Evolutionary conservation across 2,113 vertebrate genomes (phyloP), one percentile per base, ranked within the genome.

Genomic region (Salvelinus sp.): DNA sequence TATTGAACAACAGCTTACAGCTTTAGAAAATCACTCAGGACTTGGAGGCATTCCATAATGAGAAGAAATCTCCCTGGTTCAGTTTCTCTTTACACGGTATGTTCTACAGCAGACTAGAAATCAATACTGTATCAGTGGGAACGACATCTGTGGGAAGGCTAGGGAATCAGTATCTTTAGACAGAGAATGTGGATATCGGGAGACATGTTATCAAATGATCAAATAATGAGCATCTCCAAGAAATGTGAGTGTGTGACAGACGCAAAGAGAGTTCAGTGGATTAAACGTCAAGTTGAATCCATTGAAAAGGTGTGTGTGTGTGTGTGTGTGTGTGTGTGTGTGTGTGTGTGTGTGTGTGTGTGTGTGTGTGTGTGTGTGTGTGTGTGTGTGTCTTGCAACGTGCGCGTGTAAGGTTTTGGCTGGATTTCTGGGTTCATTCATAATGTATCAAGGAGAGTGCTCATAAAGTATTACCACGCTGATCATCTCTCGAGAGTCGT

Each of bases 391-490:
- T 64, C 27, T 63, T 28, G 38, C 16, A 14, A 60, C 63, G 30
- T 44, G 7, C 7, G 38, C 48, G 72, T 66, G 27, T 62, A 33
- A 33, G 38, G 27, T 18, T 68, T 68, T 7, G 30, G 66, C 2
- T 38, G 30, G 66, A 68, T 38, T 68, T 68, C 30, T 14, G 5
- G 30, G 18, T 68, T 68, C 66, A 68, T 68, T 68, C 28, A 68
- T 44, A 68, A 68, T 68, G 66, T 68, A 68, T 68, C 28, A 38
- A 68, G 66, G 66, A 68, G 66, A 68, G 66, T 68, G 66, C 66
- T 68, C 66, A 27, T 44, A 68, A 68, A 68, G 66, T 16, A 68
- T 68, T 68, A 68, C 66, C 66, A 68, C 14, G 16, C 28, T 44
- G 66, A 68, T 68, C 18, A 33, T 33, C 66, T 68, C 66, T n/a